phyloP scores from a whole-genome alignment of 2,888 invertebrate genomes.

The Cistogaster globosa region DNA sequence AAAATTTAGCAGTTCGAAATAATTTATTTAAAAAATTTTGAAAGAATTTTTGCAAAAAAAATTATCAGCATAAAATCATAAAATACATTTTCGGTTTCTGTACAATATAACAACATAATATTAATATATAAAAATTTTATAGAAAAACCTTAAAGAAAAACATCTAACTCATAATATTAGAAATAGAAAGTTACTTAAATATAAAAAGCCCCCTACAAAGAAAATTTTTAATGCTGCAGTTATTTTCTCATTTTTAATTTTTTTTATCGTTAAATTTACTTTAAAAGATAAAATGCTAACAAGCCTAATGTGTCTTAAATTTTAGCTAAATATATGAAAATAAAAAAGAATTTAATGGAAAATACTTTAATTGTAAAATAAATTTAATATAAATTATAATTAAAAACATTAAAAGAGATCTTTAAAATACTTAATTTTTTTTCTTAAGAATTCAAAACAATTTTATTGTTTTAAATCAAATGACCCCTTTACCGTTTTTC shows the following conservation, averaged over 20 bases:
- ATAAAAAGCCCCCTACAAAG: constrained; percentile 25
- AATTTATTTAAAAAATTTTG: constrained; percentile 34
- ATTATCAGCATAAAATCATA: constrained; percentile 21
- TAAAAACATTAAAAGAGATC: not conserved
- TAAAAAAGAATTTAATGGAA: constrained; percentile 69
- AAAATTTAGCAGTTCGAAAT: constrained; percentile 53
- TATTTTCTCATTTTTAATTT: constrained; percentile 37
- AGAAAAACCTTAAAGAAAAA: constrained; percentile 14
- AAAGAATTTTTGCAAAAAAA: constrained; percentile 1
- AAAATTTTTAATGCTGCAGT: constrained; percentile 58
- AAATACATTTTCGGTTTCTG: constrained; percentile 41
- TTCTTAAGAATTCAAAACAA: constrained; percentile 36
- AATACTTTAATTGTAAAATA: constrained; percentile 13
- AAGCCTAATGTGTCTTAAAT: constrained; percentile 83
- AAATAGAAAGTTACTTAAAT: constrained; percentile 34
- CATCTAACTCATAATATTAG: constrained; percentile 5
- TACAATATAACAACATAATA: constrained; percentile 17
- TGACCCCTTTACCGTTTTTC: constrained; percentile 57
- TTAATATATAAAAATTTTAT: constrained; percentile 23
- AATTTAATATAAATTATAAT: constrained; percentile 7
- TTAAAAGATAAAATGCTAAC: constrained; percentile 76
- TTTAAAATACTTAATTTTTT: constrained; percentile 25
- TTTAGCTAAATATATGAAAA: constrained; percentile 78
- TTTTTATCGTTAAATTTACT: not conserved
- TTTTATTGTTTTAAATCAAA: constrained; percentile 20